Conservation (phyloP, 2,113 vertebrate species). For the Lanius collurio region DNA sequence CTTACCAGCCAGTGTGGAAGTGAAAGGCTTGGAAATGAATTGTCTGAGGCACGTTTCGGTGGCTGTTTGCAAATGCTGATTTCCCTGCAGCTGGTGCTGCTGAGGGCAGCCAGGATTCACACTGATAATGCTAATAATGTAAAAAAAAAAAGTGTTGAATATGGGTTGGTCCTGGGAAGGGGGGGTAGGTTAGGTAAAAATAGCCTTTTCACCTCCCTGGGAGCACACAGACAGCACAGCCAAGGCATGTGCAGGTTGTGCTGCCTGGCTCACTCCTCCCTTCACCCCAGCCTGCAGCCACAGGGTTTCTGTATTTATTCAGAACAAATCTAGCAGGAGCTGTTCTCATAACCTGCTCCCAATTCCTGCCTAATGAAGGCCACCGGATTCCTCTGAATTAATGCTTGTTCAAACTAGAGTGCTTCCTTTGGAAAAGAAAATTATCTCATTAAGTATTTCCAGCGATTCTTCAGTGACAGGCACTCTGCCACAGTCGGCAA, state of each 20-base stretch:
- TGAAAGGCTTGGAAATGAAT: background rate
- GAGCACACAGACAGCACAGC: background rate
- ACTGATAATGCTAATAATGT: fast-evolving
- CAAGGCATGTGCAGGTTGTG: background rate
- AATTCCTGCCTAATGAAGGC: background rate
- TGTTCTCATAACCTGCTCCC: conserved; percentile 26
- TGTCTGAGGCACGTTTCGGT: background rate
- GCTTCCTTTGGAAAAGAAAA: background rate
- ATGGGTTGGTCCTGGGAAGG: background rate
- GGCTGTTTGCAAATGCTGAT: background rate
- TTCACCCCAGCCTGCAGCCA: background rate
- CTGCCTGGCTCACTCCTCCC: background rate
- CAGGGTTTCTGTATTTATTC: background rate
- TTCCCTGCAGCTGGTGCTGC: background rate
- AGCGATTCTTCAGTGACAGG: background rate
- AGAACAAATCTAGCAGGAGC: conserved; percentile 2
- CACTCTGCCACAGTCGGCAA: fast-evolving
- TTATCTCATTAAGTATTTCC: background rate
- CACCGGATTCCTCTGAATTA: background rate
- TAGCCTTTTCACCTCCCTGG: background rate
- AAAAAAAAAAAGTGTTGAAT: background rate
- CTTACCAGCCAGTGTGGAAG: background rate
- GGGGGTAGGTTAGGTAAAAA: background rate
- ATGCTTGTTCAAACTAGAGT: background rate
- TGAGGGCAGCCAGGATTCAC: background rate